Conservation (phyloP, 2,113 vertebrate species). For the Glaucomys volans region DNA sequence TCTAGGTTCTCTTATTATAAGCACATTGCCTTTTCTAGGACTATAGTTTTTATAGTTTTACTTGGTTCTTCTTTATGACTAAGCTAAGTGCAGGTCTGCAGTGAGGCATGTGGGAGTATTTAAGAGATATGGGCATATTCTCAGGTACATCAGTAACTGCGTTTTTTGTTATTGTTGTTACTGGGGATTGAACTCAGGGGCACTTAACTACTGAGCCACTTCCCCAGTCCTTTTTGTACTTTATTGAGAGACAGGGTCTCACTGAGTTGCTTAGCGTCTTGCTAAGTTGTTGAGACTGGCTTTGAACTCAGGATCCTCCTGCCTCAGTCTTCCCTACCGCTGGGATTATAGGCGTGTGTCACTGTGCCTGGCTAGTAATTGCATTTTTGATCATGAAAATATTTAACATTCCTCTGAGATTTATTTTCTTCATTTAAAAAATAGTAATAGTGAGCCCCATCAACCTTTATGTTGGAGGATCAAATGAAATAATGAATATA, state of each 20-base stretch:
- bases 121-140: neutral
- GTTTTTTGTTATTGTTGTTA: neutral
- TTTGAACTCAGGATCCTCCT: no score
- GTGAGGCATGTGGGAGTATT: neutral
- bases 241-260: no score
- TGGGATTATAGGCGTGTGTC: no score
- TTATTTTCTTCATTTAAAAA: neutral
- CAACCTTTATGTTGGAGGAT: neutral
- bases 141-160: neutral
- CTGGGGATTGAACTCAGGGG: no score
- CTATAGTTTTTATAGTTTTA: neutral
- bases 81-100: neutral
- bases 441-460: neutral
- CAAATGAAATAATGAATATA: neutral
- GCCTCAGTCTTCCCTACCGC: no score
- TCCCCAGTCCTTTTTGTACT: no score
- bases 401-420: neutral
- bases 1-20: neutral
- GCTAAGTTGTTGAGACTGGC: no score
- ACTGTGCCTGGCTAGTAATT: neutral
- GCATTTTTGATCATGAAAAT: neutral
- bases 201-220: no score
- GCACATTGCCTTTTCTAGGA: neutral
- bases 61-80: neutral
- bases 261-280: no score